A percentile compares a stretch with the other conserved stretches of the same genome.
Evolutionary conservation across 2,113 vertebrate genomes (phyloP).

Genomic region (Phaetusa simplex): DNA sequence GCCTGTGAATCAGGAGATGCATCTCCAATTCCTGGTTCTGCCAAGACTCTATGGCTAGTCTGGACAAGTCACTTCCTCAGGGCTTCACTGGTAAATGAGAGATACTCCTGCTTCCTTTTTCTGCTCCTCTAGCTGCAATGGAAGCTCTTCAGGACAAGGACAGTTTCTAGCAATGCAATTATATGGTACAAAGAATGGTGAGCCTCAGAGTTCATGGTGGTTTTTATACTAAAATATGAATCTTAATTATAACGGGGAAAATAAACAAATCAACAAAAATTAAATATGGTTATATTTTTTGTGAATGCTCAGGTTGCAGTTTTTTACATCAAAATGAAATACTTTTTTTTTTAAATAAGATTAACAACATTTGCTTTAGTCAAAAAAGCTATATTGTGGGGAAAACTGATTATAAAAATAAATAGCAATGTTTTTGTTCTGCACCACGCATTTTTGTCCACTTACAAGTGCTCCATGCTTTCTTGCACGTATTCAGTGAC

Average conservation of each 20-base stretch:
- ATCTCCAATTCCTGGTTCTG: not conserved
- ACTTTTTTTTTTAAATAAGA: not conserved
- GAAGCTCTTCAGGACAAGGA: conserved; percentile 2
- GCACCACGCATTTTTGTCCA: not conserved
- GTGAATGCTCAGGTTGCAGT: not conserved
- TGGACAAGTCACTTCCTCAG: conserved; percentile 25
- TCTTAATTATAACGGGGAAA: not conserved
- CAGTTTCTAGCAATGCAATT: not conserved
- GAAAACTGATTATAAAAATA: not conserved
- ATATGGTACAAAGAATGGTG: not conserved
- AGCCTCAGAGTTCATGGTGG: not conserved
- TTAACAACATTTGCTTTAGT: not conserved
- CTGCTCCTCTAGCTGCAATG: not conserved
- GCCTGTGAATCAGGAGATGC: conserved; percentile 14
- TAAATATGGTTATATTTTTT: not conserved
- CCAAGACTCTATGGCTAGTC: conserved; percentile 10
- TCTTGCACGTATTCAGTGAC: not conserved
- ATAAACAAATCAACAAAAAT: not conserved
- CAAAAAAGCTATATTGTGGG: not conserved
- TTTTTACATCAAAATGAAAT: not conserved
- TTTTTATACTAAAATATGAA: not conserved
- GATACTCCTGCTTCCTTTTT: not conserved
- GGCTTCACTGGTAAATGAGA: not conserved
- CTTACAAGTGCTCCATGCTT: not conserved
- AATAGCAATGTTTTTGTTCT: not conserved